phyloP scores from a whole-genome alignment of 2,888 invertebrate genomes.

The Octodonta nipae region DNA sequence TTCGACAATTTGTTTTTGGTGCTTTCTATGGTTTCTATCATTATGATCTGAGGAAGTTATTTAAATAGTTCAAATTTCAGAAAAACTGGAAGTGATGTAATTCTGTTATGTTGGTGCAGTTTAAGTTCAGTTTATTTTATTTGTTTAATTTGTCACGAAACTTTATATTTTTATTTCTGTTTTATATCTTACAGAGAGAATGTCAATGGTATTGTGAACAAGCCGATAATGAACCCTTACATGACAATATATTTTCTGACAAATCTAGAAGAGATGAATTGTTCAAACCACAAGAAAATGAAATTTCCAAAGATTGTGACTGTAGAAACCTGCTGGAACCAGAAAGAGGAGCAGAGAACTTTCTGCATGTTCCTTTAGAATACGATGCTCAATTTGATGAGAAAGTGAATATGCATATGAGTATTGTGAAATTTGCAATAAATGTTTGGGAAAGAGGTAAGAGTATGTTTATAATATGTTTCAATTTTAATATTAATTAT shows the following conservation, averaged over 20 bases:
- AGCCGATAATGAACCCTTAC: constrained; percentile 9
- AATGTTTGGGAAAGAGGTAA: constrained; percentile 81
- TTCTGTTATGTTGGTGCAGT: no score
- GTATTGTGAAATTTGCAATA: constrained; percentile 83
- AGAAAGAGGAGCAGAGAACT: constrained; percentile 38
- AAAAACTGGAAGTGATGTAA: no score
- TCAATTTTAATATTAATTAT: no score
- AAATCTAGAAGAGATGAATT: constrained; percentile 11
- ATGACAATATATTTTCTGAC: constrained; percentile 14
- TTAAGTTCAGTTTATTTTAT: no score
- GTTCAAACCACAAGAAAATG: no score
- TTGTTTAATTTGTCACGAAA: no score
- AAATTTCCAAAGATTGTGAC: constrained; percentile 16
- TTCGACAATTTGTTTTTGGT: no score
- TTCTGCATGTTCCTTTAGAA: constrained; percentile 40
- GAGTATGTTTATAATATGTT: no score
- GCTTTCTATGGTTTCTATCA: no score
- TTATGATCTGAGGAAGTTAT: no score
- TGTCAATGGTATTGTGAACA: constrained; percentile 22
- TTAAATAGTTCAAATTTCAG: no score
- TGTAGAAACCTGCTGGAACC: constrained; percentile 15
- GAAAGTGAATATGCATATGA: constrained; percentile 60
- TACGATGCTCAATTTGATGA: constrained; percentile 61
- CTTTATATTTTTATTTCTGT: no score
- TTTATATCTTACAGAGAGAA: constrained; percentile 16